Evolutionary conservation across 2,113 vertebrate species (phyloP), one percentile per base, ranked within the genome.

Genomic region (Desmodus rotundus): DNA sequence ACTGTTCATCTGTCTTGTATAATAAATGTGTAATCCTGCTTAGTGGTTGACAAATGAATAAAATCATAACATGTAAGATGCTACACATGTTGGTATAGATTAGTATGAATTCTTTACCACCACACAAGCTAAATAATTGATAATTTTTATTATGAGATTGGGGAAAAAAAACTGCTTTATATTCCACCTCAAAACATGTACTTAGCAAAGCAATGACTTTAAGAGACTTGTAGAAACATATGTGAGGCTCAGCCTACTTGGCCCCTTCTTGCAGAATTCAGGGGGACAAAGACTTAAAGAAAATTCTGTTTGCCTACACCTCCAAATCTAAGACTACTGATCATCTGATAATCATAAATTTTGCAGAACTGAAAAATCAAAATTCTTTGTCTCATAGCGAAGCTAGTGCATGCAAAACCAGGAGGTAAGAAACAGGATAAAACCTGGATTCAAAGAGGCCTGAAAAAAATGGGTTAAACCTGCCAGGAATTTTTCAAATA

Each of bases 281-380:
- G n/a, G 7, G 28, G 41, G 20, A 54, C 50, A 84, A 87, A 93
- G 82, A 90, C 16, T 73, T 94, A 33, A 97, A 92, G 73, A 92
- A 95, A 90, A 76, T 41, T 78, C 28, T 61, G 92, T 80, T 91
- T 90, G 47, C 81, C 81, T 91, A 28, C 2, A 92, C 80, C 72
- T 33, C 83, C 56, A 96, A 95, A 94, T 86, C 24, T 43, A 92
- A 95, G 80, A 93, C 67, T 81, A 95, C 52, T 54, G 76, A 97
- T 87, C 63, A 87, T 87, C 50, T 95, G 78, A 89, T 92, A 77
- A 78, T 63, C 36, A 92, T 56, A 93, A 92, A 96, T 91, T 97
- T 94, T 93, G 54, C 65, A 96, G 52, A 94, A 95, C 61, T 86
- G 47, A 86, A 74, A 95, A 88, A 68, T 91, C 81, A 91, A 85